Evolutionary conservation across 2,797 vertebrate genomes (phyloP), one percentile per base, ranked within the genome.

Genomic region (Parauchenoglanis punctatus): DNA sequence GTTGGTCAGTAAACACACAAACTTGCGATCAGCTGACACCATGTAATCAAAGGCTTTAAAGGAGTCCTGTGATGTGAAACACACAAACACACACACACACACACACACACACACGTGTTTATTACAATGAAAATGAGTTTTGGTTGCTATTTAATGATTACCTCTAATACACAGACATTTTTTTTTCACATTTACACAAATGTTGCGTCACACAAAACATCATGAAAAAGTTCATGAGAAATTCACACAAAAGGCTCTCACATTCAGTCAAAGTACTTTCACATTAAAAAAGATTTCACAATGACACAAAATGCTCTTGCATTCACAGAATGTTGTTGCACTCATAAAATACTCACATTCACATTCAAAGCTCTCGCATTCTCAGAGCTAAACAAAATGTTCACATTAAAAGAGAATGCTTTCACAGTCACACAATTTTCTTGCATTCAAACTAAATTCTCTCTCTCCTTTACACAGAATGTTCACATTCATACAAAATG

Each of bases 1-100:
- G 94, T 99, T 97, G 93, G 97, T 99, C 95, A 97, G 94, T 87
- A 99, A 96, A 31, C 96, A 96, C 0, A 95, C 94, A 92, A 97
- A 99, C 89, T 93, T 94, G 23, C 85, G 94, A 92, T 99, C 96
- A 46, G 96, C 93, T 84, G 98, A 99, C 86, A 99, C 90, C 49
- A 94, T 88, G 91, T 97, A 99, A 92, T 96, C 96, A 81, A 94
- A 94, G 86, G 97, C 97, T 1, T 91, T 88, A 76, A 95, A 95
- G 88, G 94, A 89, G 35, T 90, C 92, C 98, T 99, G 90, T 88
- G 10, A 67, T 2, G 8, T 91, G 80, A 58, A 13, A 56, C 11
- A 52, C 52, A 81, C 6, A 56, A 13, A 67, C 31, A 78, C 25
- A 87, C 46, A 67, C 54, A 31, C 31, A 72, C 20, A 68, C 52